phyloP scores from a whole-genome alignment of 2,888 invertebrate species.

The Palloptera scutellata region DNA sequence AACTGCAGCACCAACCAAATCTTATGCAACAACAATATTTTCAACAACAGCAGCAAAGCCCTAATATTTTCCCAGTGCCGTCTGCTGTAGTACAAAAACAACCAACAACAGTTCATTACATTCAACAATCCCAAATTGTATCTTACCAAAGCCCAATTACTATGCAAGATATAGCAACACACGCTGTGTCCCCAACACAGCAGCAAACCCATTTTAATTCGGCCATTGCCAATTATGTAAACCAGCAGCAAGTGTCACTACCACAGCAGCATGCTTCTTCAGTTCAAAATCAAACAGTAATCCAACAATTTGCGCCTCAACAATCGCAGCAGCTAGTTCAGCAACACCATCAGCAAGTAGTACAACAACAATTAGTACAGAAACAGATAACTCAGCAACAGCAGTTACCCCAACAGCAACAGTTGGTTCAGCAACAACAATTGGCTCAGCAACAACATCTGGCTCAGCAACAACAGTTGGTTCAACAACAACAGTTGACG shows the following conservation, averaged over 20 bases:
- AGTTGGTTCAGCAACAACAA: slow-evolving; percentile 18
- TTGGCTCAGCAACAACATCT: slow-evolving; percentile 43
- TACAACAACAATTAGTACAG: slow-evolving; percentile 43
- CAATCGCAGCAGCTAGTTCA: slow-evolving; percentile 34
- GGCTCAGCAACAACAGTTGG: slow-evolving; percentile 34
- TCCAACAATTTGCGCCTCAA: slow-evolving; percentile 36
- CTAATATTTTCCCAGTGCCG: slow-evolving; percentile 46
- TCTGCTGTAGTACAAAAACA: slow-evolving; percentile 47
- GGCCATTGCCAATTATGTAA: slow-evolving; percentile 48
- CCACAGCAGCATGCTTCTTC: slow-evolving; percentile 15
- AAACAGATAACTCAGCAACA: slow-evolving; percentile 26
- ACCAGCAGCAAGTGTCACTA: slow-evolving; percentile 23
- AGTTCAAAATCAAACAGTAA: slow-evolving; percentile 8
- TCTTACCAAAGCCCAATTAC: slow-evolving; percentile 43
- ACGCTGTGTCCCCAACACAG: slow-evolving; percentile 51
- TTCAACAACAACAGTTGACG: slow-evolving; percentile 24
- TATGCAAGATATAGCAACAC: slow-evolving; percentile 46
- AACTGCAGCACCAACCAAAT: slow-evolving; percentile 37
- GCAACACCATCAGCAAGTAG: slow-evolving; percentile 24
- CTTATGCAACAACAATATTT: slow-evolving; percentile 34
- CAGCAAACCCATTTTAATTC: slow-evolving; percentile 58
- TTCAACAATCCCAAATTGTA: slow-evolving; percentile 52
- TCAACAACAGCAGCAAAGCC: slow-evolving; percentile 34
- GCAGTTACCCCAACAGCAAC: slow-evolving; percentile 33
- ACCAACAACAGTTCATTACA: slow-evolving; percentile 49